These are phyloP conservation scores for Alosa sapidissima DNA, from an alignment of 2,797 vertebrate species.

Conservation along the genomic window DNA sequence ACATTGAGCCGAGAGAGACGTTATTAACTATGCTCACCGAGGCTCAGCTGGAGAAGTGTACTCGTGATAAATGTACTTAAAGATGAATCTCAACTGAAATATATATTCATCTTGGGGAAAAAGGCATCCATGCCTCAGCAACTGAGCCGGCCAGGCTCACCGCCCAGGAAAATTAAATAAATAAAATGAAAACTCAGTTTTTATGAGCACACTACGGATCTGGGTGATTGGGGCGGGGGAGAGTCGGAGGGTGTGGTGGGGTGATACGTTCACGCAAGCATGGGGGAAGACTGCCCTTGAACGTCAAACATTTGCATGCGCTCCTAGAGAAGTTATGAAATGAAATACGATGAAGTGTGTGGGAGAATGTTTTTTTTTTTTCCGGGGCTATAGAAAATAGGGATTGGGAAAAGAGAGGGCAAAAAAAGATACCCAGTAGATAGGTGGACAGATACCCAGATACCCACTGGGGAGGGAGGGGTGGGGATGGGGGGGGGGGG, in stretches of 20 bases:
- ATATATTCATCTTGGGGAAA: conserved; percentile 15
- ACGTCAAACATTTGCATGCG: conserved; percentile 20
- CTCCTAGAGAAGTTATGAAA: conserved; percentile 3
- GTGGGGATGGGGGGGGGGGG: background rate
- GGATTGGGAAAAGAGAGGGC: background rate
- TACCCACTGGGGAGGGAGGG: background rate
- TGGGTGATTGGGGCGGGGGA: background rate
- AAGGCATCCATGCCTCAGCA: conserved; percentile 12
- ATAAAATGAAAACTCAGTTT: conserved; percentile 21
- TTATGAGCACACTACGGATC: conserved; percentile 13
- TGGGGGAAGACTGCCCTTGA: conserved; percentile 9
- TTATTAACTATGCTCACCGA: conserved; percentile 24
- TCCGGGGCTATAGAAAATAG: background rate
- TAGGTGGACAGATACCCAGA: background rate
- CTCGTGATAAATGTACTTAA: conserved; percentile 22
- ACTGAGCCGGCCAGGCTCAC: background rate
- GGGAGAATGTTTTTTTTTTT: background rate
- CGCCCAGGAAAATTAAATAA: conserved; percentile 11
- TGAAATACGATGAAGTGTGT: conserved; percentile 14
- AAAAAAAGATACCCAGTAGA: background rate
- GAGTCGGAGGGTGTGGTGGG: background rate
- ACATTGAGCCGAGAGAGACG: conserved; percentile 17
- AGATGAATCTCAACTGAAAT: conserved; percentile 26
- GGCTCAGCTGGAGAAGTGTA: conserved; percentile 21
- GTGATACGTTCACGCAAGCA: background rate